Percentiles rank a stretch among this genome's conserved stretches.
Evolutionary conservation across 2,888 invertebrate species (phyloP).

Genomic region (Apodemia hepburni): DNA sequence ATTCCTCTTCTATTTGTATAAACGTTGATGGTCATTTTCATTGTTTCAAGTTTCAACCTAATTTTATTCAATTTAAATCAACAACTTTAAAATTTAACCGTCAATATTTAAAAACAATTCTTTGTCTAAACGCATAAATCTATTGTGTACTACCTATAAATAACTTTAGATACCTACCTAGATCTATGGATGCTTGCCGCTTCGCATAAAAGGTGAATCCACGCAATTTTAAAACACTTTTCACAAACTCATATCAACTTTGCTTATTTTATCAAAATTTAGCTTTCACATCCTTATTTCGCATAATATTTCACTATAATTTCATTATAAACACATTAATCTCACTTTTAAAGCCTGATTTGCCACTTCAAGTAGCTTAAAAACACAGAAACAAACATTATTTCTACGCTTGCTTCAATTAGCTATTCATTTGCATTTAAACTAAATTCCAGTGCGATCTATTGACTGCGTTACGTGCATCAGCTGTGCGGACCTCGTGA

Average conservation of each 20-base stretch:
- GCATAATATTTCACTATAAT: neutral
- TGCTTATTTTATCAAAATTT: neutral
- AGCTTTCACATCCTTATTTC: neutral
- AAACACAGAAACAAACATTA: neutral
- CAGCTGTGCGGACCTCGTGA: neutral
- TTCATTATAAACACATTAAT: neutral
- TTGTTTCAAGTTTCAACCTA: neutral
- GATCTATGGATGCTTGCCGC: neutral
- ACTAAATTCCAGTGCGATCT: neutral
- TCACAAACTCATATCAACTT: neutral
- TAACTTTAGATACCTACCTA: neutral
- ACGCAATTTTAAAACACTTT: slow-evolving; percentile 1
- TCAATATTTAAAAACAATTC: neutral
- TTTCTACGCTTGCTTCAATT: neutral
- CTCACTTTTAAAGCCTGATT: neutral
- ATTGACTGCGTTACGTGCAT: neutral
- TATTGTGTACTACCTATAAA: neutral
- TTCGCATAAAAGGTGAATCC: neutral
- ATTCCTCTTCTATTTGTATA: neutral
- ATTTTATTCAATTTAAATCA: neutral
- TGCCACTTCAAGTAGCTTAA: neutral
- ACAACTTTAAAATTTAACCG: neutral
- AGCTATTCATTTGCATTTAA: slow-evolving; percentile 2
- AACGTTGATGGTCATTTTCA: slow-evolving; percentile 4
- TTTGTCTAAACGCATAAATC: neutral